These are phyloP conservation scores for Dolichomitus sp. DNA, from an alignment of 2,888 invertebrate genomes.

Conservation along the genomic window DNA sequence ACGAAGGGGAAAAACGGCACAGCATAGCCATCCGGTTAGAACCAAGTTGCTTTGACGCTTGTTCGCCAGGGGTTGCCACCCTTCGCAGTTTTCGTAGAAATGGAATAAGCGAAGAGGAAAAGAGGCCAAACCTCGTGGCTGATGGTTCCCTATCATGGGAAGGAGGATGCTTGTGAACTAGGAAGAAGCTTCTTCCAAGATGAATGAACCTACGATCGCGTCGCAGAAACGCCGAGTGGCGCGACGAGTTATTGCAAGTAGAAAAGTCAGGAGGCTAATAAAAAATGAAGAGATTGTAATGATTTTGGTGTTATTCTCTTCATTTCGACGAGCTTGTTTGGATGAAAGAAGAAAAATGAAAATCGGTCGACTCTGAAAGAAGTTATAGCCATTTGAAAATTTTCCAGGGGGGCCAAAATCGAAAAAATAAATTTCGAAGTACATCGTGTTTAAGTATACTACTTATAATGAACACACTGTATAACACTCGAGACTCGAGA, in stretches of 20 bases:
- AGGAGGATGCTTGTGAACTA: conserved; percentile 66
- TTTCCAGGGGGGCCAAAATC: too few relatives aligned
- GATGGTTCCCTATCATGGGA: conserved; percentile 49
- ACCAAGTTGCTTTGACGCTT: conserved; percentile 40
- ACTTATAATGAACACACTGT: conserved; percentile 29
- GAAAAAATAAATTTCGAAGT: conserved; percentile 20
- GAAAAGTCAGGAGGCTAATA: conserved; percentile 77
- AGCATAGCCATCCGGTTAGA: conserved; percentile 47
- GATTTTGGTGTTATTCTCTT: too few relatives aligned
- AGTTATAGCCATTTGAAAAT: too few relatives aligned
- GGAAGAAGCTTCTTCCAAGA: conserved; percentile 74
- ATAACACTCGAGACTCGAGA: conserved; percentile 59
- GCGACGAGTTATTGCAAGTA: conserved; percentile 85
- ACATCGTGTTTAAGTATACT: conserved; percentile 42
- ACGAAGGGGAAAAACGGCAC: conserved; percentile 73
- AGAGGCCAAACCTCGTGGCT: conserved; percentile 36
- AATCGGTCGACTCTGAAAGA: too few relatives aligned
- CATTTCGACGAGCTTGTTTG: too few relatives aligned
- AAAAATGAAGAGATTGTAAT: conserved; percentile 77
- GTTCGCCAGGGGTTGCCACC: conserved; percentile 41
- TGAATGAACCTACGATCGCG: conserved; percentile 80
- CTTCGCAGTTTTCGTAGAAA: conserved; percentile 14
- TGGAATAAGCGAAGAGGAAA: conserved; percentile 32
- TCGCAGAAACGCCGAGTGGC: conserved; percentile 82
- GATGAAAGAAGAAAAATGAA: too few relatives aligned